Evolutionary conservation across 2,888 invertebrate genomes (phyloP), one percentile per base, ranked within the genome.

Genomic region (Protophormia terraenovae): DNA sequence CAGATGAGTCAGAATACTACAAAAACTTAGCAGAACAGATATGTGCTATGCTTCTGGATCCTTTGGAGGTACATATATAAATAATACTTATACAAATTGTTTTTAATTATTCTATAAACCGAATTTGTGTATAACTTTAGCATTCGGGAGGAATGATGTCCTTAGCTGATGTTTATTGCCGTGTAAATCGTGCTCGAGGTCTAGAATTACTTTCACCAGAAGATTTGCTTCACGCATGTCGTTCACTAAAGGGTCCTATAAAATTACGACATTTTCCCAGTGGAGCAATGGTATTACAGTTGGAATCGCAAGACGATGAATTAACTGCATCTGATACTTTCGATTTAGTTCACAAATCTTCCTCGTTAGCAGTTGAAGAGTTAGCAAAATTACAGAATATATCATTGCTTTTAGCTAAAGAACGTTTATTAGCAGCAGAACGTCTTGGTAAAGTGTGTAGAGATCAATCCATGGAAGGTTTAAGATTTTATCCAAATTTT

Each of bases 91-190:
- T n/a, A 1, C 12, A 24, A 2, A 24, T 7, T 0, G 5, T 41
- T 5, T 14, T 32, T 0, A 29, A 45, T n/a, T n/a, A n/a, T n/a
- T n/a, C n/a, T n/a, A n/a, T 10, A 32, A 29, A 2, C 14, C 12
- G 35, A 14, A 19, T 66, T 76, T 45, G 22, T 50, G 8, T 14
- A 22, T 41, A 10, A 3, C 29, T 79, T 87, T 86, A 97, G 96
- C 97, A 98, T 90, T 95, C 95, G 91, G 98, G 99, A 35, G 99
- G 99, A 10, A 97, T 99, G 94, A 98, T 99, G 97, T 96, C 98
- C 0, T 93, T 99, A 77, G 96, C 98, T 3, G 99, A 99, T 93
- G 98, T 97, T 0, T 99, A 98, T 94, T 99, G 99, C 93, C 94
- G 99, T 88, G 96, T 99, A 1, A 99, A 99, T 93, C 95, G 99